phyloP scores from a whole-genome alignment of 1,140 invertebrate genomes.

The Pseudoatta argentina region DNA sequence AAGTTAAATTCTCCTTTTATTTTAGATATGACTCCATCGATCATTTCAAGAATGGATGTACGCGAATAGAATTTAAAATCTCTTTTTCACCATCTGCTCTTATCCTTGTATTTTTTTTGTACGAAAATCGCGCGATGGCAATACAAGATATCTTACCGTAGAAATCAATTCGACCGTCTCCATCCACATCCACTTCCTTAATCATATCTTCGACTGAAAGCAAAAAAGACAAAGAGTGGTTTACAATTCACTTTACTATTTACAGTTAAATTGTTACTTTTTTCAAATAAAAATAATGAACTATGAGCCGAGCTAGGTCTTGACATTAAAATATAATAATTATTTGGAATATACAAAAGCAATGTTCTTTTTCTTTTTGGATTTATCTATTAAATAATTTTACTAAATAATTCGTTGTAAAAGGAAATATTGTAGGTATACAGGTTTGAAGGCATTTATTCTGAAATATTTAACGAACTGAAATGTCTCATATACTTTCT shows the following conservation, averaged over 20 bases:
- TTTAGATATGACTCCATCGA: constrained; percentile 16
- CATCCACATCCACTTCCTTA: constrained; percentile 96
- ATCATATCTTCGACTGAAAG: constrained; percentile 96
- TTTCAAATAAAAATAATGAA: no score
- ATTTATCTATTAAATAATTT: not conserved
- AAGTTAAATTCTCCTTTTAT: not conserved
- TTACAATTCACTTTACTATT: not conserved
- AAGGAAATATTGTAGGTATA: not conserved
- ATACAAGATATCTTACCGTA: constrained; percentile 88
- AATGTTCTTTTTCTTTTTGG: not conserved
- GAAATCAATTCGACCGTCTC: constrained; percentile 95
- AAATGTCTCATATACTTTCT: not conserved
- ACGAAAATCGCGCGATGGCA: not conserved
- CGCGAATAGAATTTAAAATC: constrained; percentile 5
- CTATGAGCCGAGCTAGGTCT: no score
- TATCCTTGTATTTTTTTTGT: not conserved
- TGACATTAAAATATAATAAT: no score
- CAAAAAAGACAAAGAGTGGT: constrained; percentile 71
- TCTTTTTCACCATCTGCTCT: not conserved
- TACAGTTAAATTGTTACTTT: not conserved
- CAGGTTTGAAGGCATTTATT: not conserved
- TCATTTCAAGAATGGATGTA: constrained; percentile 13
- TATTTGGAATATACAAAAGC: no score
- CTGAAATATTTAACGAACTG: not conserved
- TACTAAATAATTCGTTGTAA: not conserved